Evolutionary conservation across 2,797 vertebrate species (phyloP).

Genomic region (Hemibagrus guttatus): DNA sequence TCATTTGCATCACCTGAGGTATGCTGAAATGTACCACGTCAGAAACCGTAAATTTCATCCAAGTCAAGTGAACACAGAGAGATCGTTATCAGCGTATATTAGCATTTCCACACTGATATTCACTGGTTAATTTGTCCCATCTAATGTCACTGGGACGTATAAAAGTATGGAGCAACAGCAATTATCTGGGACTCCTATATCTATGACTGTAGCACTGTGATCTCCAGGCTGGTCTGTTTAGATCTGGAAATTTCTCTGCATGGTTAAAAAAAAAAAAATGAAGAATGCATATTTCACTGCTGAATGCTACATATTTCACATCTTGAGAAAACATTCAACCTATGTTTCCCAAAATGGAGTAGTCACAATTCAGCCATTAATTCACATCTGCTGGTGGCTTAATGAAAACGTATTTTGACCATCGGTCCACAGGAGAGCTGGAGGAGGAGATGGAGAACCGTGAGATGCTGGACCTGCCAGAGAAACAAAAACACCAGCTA

Average conservation of each 20-base stretch:
- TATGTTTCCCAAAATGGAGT: neutral
- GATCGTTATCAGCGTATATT: neutral
- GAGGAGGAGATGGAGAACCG: conserved; percentile 98
- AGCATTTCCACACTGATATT: neutral
- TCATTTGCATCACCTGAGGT: neutral
- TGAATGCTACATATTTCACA: neutral
- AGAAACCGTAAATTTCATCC: neutral
- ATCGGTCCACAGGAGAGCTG: conserved; percentile 83
- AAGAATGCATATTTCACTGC: neutral
- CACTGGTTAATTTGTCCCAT: neutral
- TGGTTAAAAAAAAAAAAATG: neutral
- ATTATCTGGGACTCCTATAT: neutral
- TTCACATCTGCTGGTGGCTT: neutral
- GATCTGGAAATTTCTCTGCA: neutral
- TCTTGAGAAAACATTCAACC: neutral
- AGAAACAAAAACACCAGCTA: conserved; percentile 95
- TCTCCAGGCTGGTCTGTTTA: neutral
- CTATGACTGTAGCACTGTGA: neutral
- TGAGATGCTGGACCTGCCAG: conserved; percentile 90
- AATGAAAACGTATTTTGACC: conserved; percentile 26
- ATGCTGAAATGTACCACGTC: neutral
- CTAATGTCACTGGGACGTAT: neutral
- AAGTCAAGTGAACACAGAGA: neutral
- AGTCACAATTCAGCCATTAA: neutral
- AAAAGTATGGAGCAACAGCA: neutral